Evolutionary conservation across 2,113 vertebrate species (phyloP).

Genomic region (Dolichotis patagonum): DNA sequence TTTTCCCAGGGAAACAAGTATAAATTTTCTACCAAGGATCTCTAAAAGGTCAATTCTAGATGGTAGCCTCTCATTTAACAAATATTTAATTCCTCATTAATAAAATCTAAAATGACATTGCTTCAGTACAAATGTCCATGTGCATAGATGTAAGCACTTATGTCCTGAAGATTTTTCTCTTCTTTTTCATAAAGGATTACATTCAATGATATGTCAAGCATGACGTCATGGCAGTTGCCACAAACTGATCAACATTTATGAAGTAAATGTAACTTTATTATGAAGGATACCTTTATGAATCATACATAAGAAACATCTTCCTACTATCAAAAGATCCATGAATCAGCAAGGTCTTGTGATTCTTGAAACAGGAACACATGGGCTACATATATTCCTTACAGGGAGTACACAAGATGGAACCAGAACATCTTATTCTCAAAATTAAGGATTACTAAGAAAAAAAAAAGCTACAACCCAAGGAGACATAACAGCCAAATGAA

Average conservation of each 20-base stretch:
- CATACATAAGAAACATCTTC: neutral
- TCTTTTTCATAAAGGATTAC: neutral
- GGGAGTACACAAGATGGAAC: neutral
- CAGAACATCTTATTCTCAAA: neutral
- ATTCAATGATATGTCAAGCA: neutral
- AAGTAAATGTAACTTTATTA: neutral
- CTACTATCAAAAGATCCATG: neutral
- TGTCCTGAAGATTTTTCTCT: neutral
- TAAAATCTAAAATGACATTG: neutral
- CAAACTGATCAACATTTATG: neutral
- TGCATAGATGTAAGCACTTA: neutral
- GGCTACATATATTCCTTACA: neutral
- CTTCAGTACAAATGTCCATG: neutral
- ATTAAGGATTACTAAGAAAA: neutral
- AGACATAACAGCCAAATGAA: neutral
- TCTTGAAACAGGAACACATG: neutral
- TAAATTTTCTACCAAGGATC: neutral
- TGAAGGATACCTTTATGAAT: neutral
- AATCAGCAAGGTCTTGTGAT: neutral
- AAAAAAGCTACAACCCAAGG: neutral
- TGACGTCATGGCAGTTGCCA: neutral
- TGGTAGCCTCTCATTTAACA: neutral
- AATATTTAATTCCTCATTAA: neutral
- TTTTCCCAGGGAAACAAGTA: neutral
- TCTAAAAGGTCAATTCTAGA: neutral